Conservation (phyloP, 2,113 vertebrate genomes). For the Cervus canadensis region DNA sequence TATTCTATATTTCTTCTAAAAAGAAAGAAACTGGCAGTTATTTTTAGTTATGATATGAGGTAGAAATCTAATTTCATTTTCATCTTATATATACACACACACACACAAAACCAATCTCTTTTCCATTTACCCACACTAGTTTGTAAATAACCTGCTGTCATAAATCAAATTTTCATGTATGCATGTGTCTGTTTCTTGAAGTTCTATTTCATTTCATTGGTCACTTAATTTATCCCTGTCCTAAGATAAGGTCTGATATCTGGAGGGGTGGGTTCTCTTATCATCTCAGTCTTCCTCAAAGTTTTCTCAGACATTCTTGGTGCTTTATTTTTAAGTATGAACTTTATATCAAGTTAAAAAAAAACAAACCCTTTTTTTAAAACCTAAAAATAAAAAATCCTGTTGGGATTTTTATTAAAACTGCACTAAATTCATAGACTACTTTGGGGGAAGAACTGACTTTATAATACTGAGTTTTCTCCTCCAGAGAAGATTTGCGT, state of each 20-base stretch:
- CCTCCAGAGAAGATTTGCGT: not conserved
- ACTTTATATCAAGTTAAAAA: not conserved
- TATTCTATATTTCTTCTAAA: slow-evolving; percentile 19
- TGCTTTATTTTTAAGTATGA: not conserved
- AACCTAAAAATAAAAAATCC: not conserved
- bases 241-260: not conserved
- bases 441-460: not conserved
- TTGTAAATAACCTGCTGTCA: not conserved
- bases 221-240: not conserved
- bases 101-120: not conserved
- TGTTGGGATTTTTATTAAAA: slow-evolving; percentile 41
- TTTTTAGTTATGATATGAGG: not conserved
- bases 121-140: not conserved
- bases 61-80: not conserved
- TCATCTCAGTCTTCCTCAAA: slow-evolving; percentile 8
- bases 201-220: not conserved
- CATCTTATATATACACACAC: not conserved
- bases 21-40: slow-evolving; percentile 8
- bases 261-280: not conserved
- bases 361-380: not conserved
- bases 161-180: not conserved
- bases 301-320: not conserved
- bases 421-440: not conserved
- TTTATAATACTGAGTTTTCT: not conserved
- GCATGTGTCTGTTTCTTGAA: not conserved